phyloP scores from a whole-genome alignment of 1,140 invertebrate species.

The Phortica variegata region DNA sequence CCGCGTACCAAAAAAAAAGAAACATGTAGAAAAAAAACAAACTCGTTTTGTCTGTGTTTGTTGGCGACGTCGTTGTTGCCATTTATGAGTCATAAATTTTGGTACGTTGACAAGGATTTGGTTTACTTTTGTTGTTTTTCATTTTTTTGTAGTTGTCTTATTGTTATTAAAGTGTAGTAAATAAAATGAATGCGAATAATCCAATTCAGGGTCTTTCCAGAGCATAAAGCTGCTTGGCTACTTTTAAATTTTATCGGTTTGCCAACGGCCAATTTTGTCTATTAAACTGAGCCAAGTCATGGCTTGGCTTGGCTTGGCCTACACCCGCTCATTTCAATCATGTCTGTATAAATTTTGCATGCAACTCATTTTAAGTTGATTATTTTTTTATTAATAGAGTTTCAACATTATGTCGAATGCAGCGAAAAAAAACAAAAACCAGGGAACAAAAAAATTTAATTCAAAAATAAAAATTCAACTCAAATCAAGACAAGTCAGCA shows the following conservation, averaged over 20 bases:
- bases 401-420: constrained; percentile 27
- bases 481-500: constrained; percentile 18
- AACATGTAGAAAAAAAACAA: too few species aligned
- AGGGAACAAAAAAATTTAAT: too few species aligned
- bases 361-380: too few species aligned
- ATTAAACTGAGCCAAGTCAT: too few species aligned
- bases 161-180: constrained; percentile 30
- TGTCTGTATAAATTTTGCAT: constrained; percentile 23
- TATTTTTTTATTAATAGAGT: constrained; percentile 13
- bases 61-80: constrained; percentile 2
- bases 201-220: constrained; percentile 35
- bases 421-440: constrained; percentile 14
- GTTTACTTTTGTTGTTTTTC: too few species aligned
- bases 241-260: constrained; percentile 44
- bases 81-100: constrained; percentile 50
- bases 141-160: too few species aligned
- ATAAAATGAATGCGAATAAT: constrained; percentile 28
- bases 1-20: too few species aligned
- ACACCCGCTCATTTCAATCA: too few species aligned
- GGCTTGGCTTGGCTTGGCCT: too few species aligned
- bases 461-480: constrained; percentile 3
- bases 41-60: too few species aligned
- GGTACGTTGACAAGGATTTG: constrained; percentile 16
- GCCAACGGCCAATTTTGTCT: neutral
- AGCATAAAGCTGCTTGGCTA: constrained; percentile 38